Conservation (phyloP, 2,797 vertebrate species). For the Pygocentrus nattereri region DNA sequence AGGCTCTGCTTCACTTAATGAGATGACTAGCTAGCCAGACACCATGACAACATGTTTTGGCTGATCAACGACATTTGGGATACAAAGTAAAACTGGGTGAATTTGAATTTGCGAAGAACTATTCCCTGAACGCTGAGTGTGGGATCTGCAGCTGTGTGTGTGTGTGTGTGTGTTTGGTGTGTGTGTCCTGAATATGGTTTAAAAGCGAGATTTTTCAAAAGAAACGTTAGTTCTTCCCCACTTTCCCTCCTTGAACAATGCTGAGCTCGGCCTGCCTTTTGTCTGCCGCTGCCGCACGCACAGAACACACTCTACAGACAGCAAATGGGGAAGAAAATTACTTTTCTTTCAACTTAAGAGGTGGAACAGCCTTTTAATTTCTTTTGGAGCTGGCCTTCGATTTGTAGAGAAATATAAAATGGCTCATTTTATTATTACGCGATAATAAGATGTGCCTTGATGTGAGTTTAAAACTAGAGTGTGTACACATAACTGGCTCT, state of each 20-base stretch:
- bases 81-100: not conserved
- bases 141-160: not conserved
- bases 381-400: not conserved
- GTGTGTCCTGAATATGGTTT: not conserved
- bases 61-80: not conserved
- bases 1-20: no score
- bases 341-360: conserved; percentile 24
- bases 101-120: not conserved
- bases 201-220: not conserved
- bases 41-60: not conserved
- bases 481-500: not conserved
- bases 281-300: not conserved
- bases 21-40: not conserved
- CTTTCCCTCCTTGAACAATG: not conserved
- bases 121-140: not conserved
- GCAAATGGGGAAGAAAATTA: not conserved
- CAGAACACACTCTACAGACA: not conserved
- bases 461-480: not conserved
- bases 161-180: not conserved
- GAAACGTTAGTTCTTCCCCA: not conserved
- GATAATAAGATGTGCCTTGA: not conserved
- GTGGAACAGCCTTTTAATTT: conserved; percentile 30
- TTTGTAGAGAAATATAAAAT: not conserved
- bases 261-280: not conserved
- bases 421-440: not conserved